phyloP scores from a whole-genome alignment of 37 sponge, comb jelly and placozoan species.

The Spongilla lacustris region DNA sequence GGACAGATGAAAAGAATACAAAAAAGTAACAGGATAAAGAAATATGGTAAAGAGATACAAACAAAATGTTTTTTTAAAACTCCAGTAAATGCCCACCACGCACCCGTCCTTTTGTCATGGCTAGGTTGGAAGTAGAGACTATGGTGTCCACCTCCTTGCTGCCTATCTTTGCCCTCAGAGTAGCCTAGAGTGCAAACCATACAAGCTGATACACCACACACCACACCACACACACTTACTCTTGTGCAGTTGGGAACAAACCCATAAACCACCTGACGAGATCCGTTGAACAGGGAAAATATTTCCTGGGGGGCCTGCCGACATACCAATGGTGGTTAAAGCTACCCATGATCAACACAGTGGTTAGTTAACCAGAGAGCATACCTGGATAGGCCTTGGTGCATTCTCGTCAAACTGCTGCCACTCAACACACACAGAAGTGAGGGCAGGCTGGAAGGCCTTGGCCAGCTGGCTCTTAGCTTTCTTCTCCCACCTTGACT shows the following conservation, averaged over 20 bases:
- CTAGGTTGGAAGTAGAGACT: conserved; percentile 90
- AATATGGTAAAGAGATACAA: too few relatives aligned
- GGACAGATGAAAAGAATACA: too few relatives aligned
- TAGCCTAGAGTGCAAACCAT: conserved; percentile 54
- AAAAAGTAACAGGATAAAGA: too few relatives aligned
- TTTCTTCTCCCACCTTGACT: conserved; percentile 90
- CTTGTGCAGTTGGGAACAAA: conserved; percentile 90
- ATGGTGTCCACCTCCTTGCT: conserved; percentile 86
- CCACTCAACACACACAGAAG: conserved; percentile 89
- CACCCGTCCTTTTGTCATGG: conserved; percentile 79
- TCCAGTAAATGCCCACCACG: neutral
- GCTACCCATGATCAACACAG: neutral
- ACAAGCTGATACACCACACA: too few relatives aligned
- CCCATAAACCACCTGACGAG: conserved; percentile 95
- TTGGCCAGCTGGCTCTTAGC: conserved; percentile 80
- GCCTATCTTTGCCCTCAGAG: conserved; percentile 88
- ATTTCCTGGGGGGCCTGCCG: conserved; percentile 90
- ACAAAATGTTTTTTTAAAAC: neutral
- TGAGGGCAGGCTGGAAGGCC: conserved; percentile 92
- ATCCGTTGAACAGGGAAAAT: conserved; percentile 88
- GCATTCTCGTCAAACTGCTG: conserved; percentile 81
- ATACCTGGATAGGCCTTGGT: conserved; percentile 67
- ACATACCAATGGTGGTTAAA: too few relatives aligned
- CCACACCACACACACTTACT: conserved; percentile 12
- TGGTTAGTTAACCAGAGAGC: neutral